Evolutionary conservation across 2,888 invertebrate species (phyloP).

Genomic region (Meteorus colon): DNA sequence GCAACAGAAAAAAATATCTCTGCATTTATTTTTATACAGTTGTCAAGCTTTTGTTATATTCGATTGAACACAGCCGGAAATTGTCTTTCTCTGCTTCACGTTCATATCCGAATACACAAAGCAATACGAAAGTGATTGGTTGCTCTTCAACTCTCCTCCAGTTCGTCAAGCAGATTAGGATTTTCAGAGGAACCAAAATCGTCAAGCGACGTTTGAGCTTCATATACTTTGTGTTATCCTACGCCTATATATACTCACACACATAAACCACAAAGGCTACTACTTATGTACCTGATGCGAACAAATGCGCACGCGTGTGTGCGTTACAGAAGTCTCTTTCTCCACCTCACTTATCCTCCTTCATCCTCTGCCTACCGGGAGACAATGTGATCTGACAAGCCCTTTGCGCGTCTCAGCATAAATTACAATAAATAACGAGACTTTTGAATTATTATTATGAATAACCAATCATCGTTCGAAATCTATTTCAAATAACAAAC

Average conservation of each 20-base stretch:
- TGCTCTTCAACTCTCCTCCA: conserved; percentile 34
- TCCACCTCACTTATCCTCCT: conserved; percentile 46
- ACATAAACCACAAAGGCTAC: not conserved
- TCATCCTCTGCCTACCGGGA: conserved; percentile 53
- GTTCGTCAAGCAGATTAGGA: conserved; percentile 62
- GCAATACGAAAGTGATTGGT: conserved; percentile 1
- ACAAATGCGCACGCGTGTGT: not conserved
- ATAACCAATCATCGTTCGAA: conserved; percentile 44
- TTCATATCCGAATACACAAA: conserved; percentile 1
- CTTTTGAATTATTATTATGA: conserved; percentile 52
- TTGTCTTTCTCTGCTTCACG: conserved; percentile 34
- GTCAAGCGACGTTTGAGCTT: conserved; percentile 50
- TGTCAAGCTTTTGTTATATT: conserved; percentile 1
- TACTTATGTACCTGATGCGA: not conserved
- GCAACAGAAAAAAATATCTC: not conserved
- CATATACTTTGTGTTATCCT: conserved; percentile 35
- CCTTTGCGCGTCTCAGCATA: conserved; percentile 58
- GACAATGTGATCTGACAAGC: conserved; percentile 35
- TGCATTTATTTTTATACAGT: not conserved
- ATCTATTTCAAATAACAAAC: conserved; percentile 33
- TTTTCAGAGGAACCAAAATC: conserved; percentile 46
- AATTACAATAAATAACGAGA: conserved; percentile 63
- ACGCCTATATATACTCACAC: not conserved
- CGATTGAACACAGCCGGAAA: conserved; percentile 3
- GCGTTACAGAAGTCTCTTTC: conserved; percentile 18